Base-by-base conservation (phyloP, 2,113 vertebrate species). In the Grammomys dolichurus region DNA sequence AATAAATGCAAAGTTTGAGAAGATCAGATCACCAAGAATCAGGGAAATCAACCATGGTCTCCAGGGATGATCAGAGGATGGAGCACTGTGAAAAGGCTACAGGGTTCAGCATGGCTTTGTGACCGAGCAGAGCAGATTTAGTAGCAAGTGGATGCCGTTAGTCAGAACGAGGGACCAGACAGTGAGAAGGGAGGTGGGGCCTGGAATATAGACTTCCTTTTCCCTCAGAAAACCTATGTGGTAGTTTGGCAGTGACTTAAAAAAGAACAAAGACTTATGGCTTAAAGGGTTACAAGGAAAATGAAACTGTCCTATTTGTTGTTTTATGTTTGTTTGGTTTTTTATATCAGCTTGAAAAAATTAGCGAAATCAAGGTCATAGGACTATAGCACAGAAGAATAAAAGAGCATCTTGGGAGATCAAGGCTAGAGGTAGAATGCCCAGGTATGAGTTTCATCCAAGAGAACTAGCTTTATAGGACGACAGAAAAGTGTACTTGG, bases 41-140 rank as follows among this genome's bases (percentile, higher is more conserved):
- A 82, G 31, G 56, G 56, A 95, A 91, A 90, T 17, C n/a, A 87
- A 40, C n/a, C 19, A 19, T 65, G 0, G 70, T 86, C 51, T 87
- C 73, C 43, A 90, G 48, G 33, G 24, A 73, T 46, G 54, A 90
- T 54, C 10, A 85, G 43, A 96, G 84, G 14, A 26, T 73, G 56
- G 84, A 63, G 36, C 67, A 77, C 43, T 24, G 40, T 48, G 28
- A 86, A 88, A 96, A 87, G 46, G 1, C 31, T 78, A 89, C 87
- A 77, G 81, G 58, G 72, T 75, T 90, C 96, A 54, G 60, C 58
- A 87, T 10, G 0, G 33, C 33, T 16, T 48, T 19, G 31, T 91
- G 93, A 92, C 82, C 10, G 86, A 33, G 63, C 80, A 96, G 69
- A 87, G 14, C 89, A 95, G 94, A 92, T 95, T 96, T 90, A 88